Evolutionary conservation across 2,888 invertebrate species (phyloP).

Genomic region (Athalia rosae): DNA sequence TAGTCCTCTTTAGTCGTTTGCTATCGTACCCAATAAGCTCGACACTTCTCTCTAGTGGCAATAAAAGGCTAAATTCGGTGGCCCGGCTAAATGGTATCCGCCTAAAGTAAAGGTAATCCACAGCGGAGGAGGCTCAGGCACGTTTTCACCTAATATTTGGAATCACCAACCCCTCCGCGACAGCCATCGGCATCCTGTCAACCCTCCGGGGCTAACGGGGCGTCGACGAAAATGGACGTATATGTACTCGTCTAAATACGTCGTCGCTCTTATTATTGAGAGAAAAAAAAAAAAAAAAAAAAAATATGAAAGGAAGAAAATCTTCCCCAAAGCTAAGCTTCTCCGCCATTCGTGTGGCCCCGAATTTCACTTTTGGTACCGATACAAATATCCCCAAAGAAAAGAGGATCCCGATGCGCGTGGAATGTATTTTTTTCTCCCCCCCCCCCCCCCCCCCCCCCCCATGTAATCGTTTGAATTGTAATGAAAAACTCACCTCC

Average conservation of each 20-base stretch:
- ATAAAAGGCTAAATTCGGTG: constrained; percentile 46
- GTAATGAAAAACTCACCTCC: constrained; percentile 73
- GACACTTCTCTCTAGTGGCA: constrained; percentile 43
- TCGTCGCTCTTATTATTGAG: constrained; percentile 7
- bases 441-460: no score
- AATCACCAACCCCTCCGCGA: constrained; percentile 34
- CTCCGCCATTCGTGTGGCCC: no score
- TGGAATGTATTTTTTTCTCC: no score
- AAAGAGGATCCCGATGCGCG: no score
- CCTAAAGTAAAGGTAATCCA: constrained; percentile 45
- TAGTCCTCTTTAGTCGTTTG: not conserved
- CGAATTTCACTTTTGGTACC: no score
- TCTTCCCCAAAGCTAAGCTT: no score
- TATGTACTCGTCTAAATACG: not conserved
- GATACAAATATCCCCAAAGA: no score
- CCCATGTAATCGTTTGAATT: not conserved
- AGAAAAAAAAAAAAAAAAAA: no score
- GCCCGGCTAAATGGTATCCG: constrained; percentile 43
- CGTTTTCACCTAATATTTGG: constrained; percentile 45
- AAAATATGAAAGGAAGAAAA: no score
- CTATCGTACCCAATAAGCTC: constrained; percentile 39
- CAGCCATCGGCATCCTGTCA: constrained; percentile 16
- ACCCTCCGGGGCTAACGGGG: constrained; percentile 24
- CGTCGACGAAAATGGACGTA: not conserved
- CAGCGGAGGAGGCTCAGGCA: constrained; percentile 42